phyloP scores from a whole-genome alignment of 37 sponge, comb jelly and placozoan genomes.

The Tethya wilhelma region DNA sequence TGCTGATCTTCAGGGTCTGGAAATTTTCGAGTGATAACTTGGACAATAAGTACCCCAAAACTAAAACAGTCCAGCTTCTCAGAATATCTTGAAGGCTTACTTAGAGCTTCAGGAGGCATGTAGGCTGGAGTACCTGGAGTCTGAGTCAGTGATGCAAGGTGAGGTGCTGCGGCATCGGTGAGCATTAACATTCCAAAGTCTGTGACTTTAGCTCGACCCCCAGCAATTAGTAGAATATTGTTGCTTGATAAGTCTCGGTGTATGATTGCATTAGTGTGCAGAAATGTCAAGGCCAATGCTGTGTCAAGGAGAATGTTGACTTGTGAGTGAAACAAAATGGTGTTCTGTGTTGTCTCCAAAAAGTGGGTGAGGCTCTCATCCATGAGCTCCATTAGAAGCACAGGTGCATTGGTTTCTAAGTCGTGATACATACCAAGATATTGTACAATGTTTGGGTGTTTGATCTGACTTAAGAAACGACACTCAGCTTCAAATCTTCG shows the following conservation, averaged over 20 bases:
- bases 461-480: conserved; percentile 14
- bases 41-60: conserved; percentile 36
- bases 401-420: neutral
- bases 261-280: conserved; percentile 42
- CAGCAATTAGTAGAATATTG: conserved; percentile 38
- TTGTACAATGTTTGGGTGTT: conserved; percentile 56
- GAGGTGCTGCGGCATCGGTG: neutral
- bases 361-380: conserved; percentile 49
- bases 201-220: conserved; percentile 26
- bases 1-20: conserved; percentile 39
- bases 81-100: conserved; percentile 1
- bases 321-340: conserved; percentile 6
- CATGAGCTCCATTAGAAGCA: conserved; percentile 64
- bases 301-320: conserved; percentile 26
- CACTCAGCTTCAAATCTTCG: conserved; percentile 44
- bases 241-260: conserved; percentile 47
- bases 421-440: conserved; percentile 18
- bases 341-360: conserved; percentile 7
- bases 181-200: conserved; percentile 59
- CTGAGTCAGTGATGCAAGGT: conserved; percentile 2
- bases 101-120: conserved; percentile 65
- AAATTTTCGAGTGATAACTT: conserved; percentile 35
- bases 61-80: conserved; percentile 52
- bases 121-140: conserved; percentile 41
- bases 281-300: conserved; percentile 17